Evolutionary conservation across 2,797 vertebrate species (phyloP), one percentile per base, ranked within the genome.

Genomic region (Rhincodon typus): DNA sequence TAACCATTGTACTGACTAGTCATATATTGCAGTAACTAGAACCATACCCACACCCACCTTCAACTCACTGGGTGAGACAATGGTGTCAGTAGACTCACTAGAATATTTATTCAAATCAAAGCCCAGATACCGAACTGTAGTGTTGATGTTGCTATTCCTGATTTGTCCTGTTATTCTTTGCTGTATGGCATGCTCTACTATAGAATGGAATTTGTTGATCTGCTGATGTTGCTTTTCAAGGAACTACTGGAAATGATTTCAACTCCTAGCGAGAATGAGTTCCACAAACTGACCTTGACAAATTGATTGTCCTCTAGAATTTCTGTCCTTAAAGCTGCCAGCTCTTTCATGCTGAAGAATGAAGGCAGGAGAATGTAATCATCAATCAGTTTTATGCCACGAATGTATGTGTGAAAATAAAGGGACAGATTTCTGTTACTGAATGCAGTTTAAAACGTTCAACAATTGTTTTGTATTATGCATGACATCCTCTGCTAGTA

Each of bases 201-300:
- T 84, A 46, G 42, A 84, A 84, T 84, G 82, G 82, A 84, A 84
- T 84, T 84, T 46, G 82, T 10, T 84, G 82, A 46, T 84, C 82
- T 23, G 38, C 79, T 84, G 7, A 42, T 84, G 7, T 84, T 84
- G 82, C 38, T 46, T 42, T 46, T 84, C 82, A 84, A 42, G 23
- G 82, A 84, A 25, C 82, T 84, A 21, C 19, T 84, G 82, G 82
- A 84, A 84, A 84, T 0, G 38, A 84, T 84, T 84, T 46, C 82
- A 46, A 42, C 82, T 84, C 19, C 6, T 42, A 25, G 2, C 0
- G 21, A 42, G 42, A 84, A 46, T 84, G 21, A 82, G 13, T 42
- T 8, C 82, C 82, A 84, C 38, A 25, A 6, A 84, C 21, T 8
- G 82, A 23, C 82, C 82, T 84, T 84, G 82, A 53, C 27, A 34